These are phyloP conservation scores for Hydrochoerus hydrochaeris DNA, from an alignment of 2,113 vertebrate species.

Conservation along the genomic window DNA sequence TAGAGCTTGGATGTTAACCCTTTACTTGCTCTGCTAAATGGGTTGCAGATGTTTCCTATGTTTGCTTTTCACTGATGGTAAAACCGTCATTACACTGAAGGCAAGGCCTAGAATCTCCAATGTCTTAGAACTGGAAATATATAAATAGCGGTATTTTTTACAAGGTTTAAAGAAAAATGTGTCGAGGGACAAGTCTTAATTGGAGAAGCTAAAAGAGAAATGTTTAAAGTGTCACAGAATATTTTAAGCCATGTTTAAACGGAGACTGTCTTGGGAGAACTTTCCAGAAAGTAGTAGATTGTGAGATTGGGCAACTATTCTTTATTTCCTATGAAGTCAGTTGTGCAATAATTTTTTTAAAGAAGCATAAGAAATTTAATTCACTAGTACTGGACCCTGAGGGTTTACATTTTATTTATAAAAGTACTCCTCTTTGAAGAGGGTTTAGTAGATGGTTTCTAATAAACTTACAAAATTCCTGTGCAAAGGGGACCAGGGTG, in stretches of 20 bases:
- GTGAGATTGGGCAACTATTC: not conserved
- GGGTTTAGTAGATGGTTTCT: constrained; percentile 36
- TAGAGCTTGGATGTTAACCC: not conserved
- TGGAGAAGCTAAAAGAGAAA: not conserved
- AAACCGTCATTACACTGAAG: not conserved
- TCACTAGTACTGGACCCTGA: not conserved
- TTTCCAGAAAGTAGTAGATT: not conserved
- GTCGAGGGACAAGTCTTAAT: constrained; percentile 9
- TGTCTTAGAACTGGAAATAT: not conserved
- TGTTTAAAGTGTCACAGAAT: not conserved
- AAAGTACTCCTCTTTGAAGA: constrained; percentile 15
- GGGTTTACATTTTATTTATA: constrained; percentile 64
- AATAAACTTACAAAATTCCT: constrained; percentile 49
- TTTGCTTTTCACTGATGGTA: not conserved
- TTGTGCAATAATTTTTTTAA: constrained; percentile 17
- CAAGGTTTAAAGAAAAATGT: not conserved
- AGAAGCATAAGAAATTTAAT: constrained; percentile 25
- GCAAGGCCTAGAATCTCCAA: not conserved
- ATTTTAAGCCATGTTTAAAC: not conserved
- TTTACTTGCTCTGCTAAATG: not conserved
- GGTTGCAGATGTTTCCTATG: not conserved
- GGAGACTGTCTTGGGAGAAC: not conserved
- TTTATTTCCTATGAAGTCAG: not conserved
- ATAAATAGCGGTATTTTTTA: not conserved
- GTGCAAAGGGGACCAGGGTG: not conserved